A percentile compares a stretch with the other conserved stretches of the same genome.
Evolutionary conservation across 1,140 invertebrate genomes (phyloP).

Genomic region (Drosophila subobscura): DNA sequence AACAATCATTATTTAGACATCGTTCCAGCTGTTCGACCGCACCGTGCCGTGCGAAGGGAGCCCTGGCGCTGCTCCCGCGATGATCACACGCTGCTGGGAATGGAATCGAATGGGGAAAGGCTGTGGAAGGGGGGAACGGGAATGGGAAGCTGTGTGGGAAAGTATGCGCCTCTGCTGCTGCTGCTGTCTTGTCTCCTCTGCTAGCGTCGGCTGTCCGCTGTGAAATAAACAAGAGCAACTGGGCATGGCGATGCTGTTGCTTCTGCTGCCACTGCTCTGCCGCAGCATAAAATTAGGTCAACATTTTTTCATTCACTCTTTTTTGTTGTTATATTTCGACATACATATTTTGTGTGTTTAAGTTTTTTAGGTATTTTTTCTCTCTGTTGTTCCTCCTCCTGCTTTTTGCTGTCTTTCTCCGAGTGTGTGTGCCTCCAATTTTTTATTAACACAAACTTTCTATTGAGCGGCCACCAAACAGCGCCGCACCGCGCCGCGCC

Average conservation of each 20-base stretch:
- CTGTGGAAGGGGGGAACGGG: conserved; percentile 15
- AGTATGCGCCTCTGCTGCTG: conserved; percentile 49
- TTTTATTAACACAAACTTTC: conserved; percentile 82
- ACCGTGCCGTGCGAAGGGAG: conserved; percentile 46
- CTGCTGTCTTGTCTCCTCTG: conserved; percentile 17
- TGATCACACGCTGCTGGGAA: conserved; percentile 74
- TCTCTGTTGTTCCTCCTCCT: conserved; percentile 23
- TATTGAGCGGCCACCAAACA: conserved; percentile 61
- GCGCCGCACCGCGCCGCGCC: conserved; percentile 2
- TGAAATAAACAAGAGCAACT: conserved; percentile 54
- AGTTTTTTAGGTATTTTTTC: conserved; percentile 71
- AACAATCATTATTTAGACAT: conserved; percentile 82
- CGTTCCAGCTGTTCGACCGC: conserved; percentile 70
- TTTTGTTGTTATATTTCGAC: conserved; percentile 75
- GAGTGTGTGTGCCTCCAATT: conserved; percentile 21
- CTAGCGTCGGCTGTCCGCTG: conserved; percentile 14
- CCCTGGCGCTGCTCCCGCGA: conserved; percentile 51
- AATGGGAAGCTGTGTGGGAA: conserved; percentile 74
- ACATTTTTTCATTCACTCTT: conserved; percentile 83
- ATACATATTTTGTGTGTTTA: conserved; percentile 75
- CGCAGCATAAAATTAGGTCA: conserved; percentile 76
- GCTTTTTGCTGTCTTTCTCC: conserved; percentile 37
- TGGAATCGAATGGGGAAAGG: conserved; percentile 38
- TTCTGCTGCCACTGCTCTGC: conserved; percentile 11
- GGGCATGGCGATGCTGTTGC: conserved; percentile 2